Conservation (phyloP, 2,797 vertebrate genomes). For the Amblyraja radiata region DNA sequence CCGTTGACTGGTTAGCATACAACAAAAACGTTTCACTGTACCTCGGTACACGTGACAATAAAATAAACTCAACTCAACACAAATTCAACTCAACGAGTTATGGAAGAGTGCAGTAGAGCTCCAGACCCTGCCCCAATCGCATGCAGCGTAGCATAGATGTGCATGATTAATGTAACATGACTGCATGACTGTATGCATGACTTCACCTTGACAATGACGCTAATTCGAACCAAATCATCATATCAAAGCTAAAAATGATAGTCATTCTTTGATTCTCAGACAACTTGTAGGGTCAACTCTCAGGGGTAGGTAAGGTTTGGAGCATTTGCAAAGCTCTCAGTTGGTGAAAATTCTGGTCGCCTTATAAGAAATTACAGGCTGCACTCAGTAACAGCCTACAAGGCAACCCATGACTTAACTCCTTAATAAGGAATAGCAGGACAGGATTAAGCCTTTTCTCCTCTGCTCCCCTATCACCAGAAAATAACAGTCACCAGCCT, state of each 20-base stretch:
- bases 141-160: not conserved
- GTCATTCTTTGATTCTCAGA: not conserved
- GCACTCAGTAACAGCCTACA: not conserved
- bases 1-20: no score
- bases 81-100: no score
- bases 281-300: not conserved
- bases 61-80: no score
- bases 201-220: not conserved
- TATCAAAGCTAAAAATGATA: not conserved
- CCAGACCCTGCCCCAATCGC: not conserved
- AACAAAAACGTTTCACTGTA: no score
- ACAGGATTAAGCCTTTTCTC: not conserved
- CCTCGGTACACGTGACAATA: no score
- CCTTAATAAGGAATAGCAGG: not conserved
- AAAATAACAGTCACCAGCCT: not conserved
- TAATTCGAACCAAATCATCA: not conserved
- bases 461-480: not conserved
- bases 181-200: not conserved
- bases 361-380: not conserved
- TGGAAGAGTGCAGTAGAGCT: not conserved
- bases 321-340: not conserved
- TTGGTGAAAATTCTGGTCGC: not conserved
- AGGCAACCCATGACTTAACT: not conserved
- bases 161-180: not conserved
- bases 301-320: no score